Evolutionary conservation across 2,797 vertebrate species (phyloP).

Genomic region (Lagodon rhomboides): DNA sequence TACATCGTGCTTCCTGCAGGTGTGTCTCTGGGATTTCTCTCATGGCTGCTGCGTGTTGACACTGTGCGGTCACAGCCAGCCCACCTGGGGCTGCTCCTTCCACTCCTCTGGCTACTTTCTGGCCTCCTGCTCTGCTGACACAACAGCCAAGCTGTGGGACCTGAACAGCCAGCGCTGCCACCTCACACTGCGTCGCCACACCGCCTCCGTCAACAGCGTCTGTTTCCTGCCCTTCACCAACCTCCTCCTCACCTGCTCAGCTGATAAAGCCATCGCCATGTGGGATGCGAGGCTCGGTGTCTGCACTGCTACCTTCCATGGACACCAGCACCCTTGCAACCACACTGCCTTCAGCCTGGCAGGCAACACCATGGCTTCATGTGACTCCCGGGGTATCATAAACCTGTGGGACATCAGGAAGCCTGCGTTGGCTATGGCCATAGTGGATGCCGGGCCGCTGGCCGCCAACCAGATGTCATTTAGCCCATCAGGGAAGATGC

Average conservation of each 20-base stretch:
- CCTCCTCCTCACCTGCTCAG: conserved; percentile 74
- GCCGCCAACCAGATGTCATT: conserved; percentile 88
- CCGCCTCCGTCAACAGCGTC: conserved; percentile 88
- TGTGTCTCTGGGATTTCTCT: conserved; percentile 64
- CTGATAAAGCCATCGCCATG: conserved; percentile 56
- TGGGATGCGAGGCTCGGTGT: conserved; percentile 83
- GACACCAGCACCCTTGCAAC: conserved; percentile 88
- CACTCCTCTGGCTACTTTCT: conserved; percentile 87
- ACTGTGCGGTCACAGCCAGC: conserved; percentile 49
- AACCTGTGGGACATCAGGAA: conserved; percentile 90
- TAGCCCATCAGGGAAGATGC: conserved; percentile 81
- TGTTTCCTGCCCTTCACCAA: conserved; percentile 86
- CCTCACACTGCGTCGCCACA: conserved; percentile 84
- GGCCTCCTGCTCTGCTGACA: conserved; percentile 89
- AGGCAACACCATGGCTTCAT: conserved; percentile 86
- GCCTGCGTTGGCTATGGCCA: conserved; percentile 52
- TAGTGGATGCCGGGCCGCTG: conserved; percentile 83
- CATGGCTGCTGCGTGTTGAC: conserved; percentile 38
- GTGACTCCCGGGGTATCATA: conserved; percentile 82
- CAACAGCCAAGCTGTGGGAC: conserved; percentile 87
- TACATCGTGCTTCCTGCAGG: conserved; percentile 29
- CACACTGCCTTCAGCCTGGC: conserved; percentile 80
- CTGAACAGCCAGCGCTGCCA: conserved; percentile 87
- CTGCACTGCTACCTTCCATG: conserved; percentile 82
- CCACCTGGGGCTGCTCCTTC: conserved; percentile 84